Conservation (phyloP, 2,888 invertebrate species). For the Urechis unicinctus region DNA sequence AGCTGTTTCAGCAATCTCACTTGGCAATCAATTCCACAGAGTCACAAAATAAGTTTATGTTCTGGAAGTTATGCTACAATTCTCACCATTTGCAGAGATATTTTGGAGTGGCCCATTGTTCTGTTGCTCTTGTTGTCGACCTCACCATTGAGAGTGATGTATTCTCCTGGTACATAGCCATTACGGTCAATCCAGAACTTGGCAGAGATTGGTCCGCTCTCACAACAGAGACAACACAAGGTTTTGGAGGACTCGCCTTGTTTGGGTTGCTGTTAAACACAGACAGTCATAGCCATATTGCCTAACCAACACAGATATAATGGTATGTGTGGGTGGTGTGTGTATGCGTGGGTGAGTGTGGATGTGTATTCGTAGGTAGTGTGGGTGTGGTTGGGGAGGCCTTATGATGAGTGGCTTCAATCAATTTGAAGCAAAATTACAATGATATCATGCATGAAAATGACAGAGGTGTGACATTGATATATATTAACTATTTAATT, state of each 20-base stretch:
- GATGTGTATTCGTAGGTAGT: too few relatives aligned
- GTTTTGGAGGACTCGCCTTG: conserved; percentile 57
- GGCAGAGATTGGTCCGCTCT: conserved; percentile 79
- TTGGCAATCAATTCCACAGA: background rate
- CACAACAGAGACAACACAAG: conserved; percentile 54
- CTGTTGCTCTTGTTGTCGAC: conserved; percentile 69
- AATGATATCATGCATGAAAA: too few relatives aligned
- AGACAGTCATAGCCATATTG: background rate
- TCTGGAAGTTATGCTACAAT: too few relatives aligned
- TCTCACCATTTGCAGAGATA: conserved; percentile 6
- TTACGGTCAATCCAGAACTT: conserved; percentile 81
- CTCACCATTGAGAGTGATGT: conserved; percentile 76
- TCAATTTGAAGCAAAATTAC: too few relatives aligned
- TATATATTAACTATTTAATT: too few relatives aligned
- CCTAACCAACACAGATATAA: too few relatives aligned
- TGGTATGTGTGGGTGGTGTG: too few relatives aligned
- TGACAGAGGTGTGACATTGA: too few relatives aligned
- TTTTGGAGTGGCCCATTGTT: conserved; percentile 1
- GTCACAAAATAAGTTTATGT: background rate
- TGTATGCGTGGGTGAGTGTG: too few relatives aligned
- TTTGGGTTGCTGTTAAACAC: conserved; percentile 59
- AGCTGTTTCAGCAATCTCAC: too few relatives aligned
- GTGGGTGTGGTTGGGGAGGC: too few relatives aligned
- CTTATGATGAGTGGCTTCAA: too few relatives aligned
- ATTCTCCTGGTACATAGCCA: conserved; percentile 91